Percentiles rank a stretch among this genome's conserved stretches.
These are phyloP conservation scores for Protobothrops flavoviridis DNA, from an alignment of 2,113 vertebrate genomes.

Conservation along the genomic window DNA sequence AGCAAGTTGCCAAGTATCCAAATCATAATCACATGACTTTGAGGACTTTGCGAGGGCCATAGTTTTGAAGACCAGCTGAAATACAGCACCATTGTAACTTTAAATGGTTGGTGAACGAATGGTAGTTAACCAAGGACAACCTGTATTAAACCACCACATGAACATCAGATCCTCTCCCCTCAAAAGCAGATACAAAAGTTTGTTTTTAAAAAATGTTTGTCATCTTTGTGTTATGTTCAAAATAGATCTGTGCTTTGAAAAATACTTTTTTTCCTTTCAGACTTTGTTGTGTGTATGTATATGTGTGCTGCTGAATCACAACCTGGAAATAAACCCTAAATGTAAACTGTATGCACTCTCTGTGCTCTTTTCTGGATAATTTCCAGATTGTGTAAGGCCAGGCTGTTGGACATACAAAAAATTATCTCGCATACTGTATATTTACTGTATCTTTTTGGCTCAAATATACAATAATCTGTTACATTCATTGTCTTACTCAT, in stretches of 20 bases:
- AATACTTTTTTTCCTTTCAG: neutral
- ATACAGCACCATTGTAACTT: neutral
- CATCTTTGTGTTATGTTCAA: neutral
- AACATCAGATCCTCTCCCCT: neutral
- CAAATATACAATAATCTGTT: conserved; percentile 5
- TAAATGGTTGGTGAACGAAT: neutral
- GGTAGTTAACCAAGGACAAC: neutral
- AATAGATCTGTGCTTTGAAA: neutral
- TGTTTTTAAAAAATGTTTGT: neutral
- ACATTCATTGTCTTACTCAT: conserved; percentile 23
- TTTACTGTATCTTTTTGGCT: conserved; percentile 11
- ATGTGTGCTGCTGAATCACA: neutral
- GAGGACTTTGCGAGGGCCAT: neutral
- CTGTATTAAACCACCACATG: neutral
- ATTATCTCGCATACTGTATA: neutral
- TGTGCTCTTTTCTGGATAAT: neutral
- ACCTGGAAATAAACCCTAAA: neutral
- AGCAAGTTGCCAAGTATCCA: neutral
- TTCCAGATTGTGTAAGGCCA: neutral
- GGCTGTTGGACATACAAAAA: neutral
- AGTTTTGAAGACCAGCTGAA: neutral
- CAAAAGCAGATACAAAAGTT: neutral
- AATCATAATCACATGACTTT: neutral
- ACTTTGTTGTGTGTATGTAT: neutral
- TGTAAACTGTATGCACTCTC: neutral